Evolutionary conservation across 53 echinoderm and acorn worm genomes (phyloP).

Genomic region (Holothuria scabra): DNA sequence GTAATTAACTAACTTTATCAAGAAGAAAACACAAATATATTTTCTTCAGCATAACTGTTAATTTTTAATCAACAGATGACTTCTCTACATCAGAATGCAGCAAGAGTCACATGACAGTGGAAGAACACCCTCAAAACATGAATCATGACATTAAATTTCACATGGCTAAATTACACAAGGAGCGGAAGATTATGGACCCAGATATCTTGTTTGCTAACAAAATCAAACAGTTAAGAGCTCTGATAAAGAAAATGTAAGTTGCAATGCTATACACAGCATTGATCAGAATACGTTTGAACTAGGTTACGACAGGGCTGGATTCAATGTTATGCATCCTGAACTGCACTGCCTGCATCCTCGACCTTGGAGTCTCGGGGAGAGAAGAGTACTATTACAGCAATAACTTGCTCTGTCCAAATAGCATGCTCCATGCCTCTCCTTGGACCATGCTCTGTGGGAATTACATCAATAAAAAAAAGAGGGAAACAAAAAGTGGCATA

Average conservation of each 20-base stretch:
- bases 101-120: neutral
- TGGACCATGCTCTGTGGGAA: neutral
- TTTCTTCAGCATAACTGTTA: no score
- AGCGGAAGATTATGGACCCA: conserved; percentile 85
- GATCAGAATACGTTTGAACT: neutral
- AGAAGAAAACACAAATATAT: no score
- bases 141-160: conserved; percentile 87
- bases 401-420: no score
- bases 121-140: conserved; percentile 1
- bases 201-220: conserved; percentile 79
- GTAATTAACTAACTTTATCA: no score
- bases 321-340: no score
- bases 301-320: no score
- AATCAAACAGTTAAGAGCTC: conserved; percentile 86
- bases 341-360: no score
- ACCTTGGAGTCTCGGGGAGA: no score
- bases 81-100: conserved; percentile 13
- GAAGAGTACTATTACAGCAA: no score
- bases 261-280: neutral
- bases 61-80: conserved; percentile 8
- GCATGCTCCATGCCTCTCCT: neutral
- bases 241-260: conserved; percentile 89
- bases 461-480: conserved; percentile 8
- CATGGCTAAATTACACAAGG: conserved; percentile 86
- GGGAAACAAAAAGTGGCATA: no score